Percentiles rank a stretch among this genome's conserved stretches.
phyloP scores from a whole-genome alignment of 1,140 invertebrate genomes.

The Gonatopus flavifemur region DNA sequence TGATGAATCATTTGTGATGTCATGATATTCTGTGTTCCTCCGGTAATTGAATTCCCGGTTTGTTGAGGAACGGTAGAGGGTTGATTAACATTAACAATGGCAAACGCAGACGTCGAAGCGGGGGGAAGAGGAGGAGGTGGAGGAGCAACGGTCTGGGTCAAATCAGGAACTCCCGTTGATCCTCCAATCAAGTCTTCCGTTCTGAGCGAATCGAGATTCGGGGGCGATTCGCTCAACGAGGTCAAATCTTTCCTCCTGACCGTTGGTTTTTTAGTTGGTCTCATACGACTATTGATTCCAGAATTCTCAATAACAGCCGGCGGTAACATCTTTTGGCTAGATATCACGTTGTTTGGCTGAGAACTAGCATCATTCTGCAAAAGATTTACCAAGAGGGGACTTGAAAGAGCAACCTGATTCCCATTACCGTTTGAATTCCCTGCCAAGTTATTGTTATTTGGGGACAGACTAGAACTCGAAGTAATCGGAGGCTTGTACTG shows the following conservation, averaged over 20 bases:
- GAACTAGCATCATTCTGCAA: constrained; percentile 79
- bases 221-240: constrained; percentile 40
- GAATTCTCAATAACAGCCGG: constrained; percentile 55
- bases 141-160: constrained; percentile 32
- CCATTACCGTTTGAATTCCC: constrained; percentile 40
- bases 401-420: constrained; percentile 73
- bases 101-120: constrained; percentile 43
- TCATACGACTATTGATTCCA: constrained; percentile 53
- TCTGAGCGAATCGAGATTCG: constrained; percentile 48
- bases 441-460: constrained; percentile 32
- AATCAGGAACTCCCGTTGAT: constrained; percentile 28
- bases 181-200: constrained; percentile 49
- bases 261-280: constrained; percentile 52
- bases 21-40: constrained; percentile 17
- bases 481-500: constrained; percentile 44
- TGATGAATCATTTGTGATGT: constrained; percentile 26
- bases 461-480: constrained; percentile 49
- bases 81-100: constrained; percentile 47
- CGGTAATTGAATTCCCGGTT: constrained; percentile 21
- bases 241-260: constrained; percentile 51
- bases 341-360: constrained; percentile 52
- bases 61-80: constrained; percentile 52
- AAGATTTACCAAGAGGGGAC: constrained; percentile 88
- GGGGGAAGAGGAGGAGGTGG: no score
- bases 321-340: constrained; percentile 56